phyloP scores from a whole-genome alignment of 2,888 invertebrate genomes.

The Lacanobia wlatinum region DNA sequence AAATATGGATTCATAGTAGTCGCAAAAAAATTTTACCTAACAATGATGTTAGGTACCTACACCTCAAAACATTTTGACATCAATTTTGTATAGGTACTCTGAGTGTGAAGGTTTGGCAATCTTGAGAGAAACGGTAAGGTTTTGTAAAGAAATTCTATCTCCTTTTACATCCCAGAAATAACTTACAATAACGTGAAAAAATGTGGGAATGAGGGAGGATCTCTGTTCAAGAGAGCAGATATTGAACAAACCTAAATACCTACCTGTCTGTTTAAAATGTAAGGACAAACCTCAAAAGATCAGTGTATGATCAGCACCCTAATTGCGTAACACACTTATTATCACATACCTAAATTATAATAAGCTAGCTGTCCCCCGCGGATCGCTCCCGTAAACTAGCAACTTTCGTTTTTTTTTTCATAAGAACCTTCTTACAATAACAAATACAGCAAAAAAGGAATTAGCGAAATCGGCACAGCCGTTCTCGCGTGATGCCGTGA shows the following conservation, averaged over 20 bases:
- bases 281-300: background rate
- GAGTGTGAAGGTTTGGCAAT: background rate
- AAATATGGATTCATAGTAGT: conserved; percentile 16
- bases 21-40: background rate
- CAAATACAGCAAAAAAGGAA: no score
- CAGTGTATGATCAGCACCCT: background rate
- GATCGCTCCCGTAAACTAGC: no score
- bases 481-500: no score
- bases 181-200: background rate
- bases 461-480: no score
- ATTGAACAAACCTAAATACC: background rate
- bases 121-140: background rate
- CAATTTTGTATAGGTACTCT: background rate
- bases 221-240: background rate
- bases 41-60: background rate
- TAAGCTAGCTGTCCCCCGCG: no score
- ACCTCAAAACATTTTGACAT: background rate
- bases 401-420: no score
- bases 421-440: no score
- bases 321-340: background rate
- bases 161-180: background rate
- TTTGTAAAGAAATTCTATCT: background rate
- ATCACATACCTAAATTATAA: background rate
- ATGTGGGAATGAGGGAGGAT: background rate
- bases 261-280: background rate